Conservation (phyloP, 2,797 vertebrate genomes). For the Alosa sapidissima region DNA sequence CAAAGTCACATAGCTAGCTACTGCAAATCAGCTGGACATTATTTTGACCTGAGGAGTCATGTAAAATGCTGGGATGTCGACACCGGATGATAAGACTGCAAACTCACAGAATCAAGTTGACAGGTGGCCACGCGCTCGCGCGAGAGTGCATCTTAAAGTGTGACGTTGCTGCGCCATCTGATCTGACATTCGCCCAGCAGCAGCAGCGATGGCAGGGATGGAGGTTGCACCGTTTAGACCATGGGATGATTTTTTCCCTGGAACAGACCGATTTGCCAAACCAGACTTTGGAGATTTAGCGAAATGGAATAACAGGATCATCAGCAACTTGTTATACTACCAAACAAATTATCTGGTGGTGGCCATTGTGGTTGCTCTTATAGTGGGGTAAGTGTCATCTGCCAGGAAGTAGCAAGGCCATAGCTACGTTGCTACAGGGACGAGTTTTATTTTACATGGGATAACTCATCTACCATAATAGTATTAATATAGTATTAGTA, state of each 20-base stretch:
- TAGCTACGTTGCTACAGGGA: neutral
- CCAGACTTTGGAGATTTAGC: constrained; percentile 86
- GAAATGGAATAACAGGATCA: constrained; percentile 94
- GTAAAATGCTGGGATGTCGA: neutral
- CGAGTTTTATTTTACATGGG: neutral
- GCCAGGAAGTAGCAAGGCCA: neutral
- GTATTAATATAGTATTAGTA: too few relatives aligned
- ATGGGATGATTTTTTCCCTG: constrained; percentile 90
- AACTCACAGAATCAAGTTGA: constrained; percentile 1
- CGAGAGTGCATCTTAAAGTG: neutral
- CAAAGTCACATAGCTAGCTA: too few relatives aligned
- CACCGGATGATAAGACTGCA: neutral
- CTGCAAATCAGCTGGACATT: too few relatives aligned
- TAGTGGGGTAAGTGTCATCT: constrained; percentile 84
- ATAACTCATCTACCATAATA: too few relatives aligned
- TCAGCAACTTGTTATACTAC: constrained; percentile 93
- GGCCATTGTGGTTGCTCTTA: constrained; percentile 79
- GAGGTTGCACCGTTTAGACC: constrained; percentile 85
- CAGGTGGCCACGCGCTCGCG: neutral
- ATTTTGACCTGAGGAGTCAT: neutral
- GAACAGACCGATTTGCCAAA: constrained; percentile 81
- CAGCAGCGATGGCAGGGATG: constrained; percentile 79
- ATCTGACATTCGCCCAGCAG: neutral
- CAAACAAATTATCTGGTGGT: constrained; percentile 91
- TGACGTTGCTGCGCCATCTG: constrained; percentile 22